Base-by-base conservation (phyloP, 2,888 invertebrate species). In the Sphaerophoria rueppellii region DNA sequence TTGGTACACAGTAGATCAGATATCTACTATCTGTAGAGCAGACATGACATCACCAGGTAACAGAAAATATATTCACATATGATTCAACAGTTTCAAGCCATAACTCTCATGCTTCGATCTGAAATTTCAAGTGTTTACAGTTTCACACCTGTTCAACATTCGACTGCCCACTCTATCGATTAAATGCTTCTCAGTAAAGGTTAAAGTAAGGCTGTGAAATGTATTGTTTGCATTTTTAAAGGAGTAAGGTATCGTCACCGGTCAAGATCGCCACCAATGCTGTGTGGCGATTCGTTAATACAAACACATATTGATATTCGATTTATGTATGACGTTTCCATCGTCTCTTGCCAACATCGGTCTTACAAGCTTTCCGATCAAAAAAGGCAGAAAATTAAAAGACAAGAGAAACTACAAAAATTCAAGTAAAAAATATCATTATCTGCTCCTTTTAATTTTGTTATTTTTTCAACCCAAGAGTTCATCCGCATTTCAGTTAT, bases 401-500 rank as follows among this genome's bases (percentile, higher is more conserved):
- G 50, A 35, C 32, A 35, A 69, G 32, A 69, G 46, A 70, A 80
- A 61, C 43, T 34, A 50, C 32, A 12, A 37, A 71, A 67, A 83
- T 69, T 16, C 57, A 74, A 67, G 48, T 9, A 9, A 46, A 80
- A 83, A 72, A 75, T 52, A 80, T 72, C 61, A 61, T 72, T 72
- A 76, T n/a, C 65, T 52, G n/a, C 54, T 67, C 12, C 24, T 67
- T 37, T 65, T 35, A 50, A 35, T 52, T 67, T 67, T 37, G 35
- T 65, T 65, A 50, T 9, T 50, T 50, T 65, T 16, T 48, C 5
- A 40, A n/a, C 37, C 54, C 52, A 54, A 57, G 63, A 78, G 77
- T 79, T 70, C 67, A 80, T 80, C 80, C 80, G 72, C 83, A 75
- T 83, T 83, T 83, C 71, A 83, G 54, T 75, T 83, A 80, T 72